Evolutionary conservation across 2,888 invertebrate species (phyloP), one percentile per base, ranked within the genome.

Genomic region (Sesamia inferens): DNA sequence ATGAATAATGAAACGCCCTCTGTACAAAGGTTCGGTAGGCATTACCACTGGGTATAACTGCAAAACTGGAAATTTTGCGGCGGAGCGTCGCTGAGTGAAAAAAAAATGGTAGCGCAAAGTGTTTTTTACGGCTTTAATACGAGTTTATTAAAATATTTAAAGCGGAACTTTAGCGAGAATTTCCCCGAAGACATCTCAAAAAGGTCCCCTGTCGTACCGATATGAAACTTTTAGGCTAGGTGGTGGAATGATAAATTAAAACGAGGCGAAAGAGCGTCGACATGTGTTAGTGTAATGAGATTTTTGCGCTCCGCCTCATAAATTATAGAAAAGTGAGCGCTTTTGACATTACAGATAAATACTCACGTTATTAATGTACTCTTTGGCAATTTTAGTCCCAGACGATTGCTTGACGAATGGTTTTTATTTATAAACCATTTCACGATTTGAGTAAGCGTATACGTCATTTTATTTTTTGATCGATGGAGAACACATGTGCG

Each of bases 71-170:
- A 88, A 88, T 88, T 90, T 85, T 84, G 86, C 85, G 90, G 90
- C 90, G 88, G 91, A 94, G 93, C 91, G 92, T 89, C 90, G 88
- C 87, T 69, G 68, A 65, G 83, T 87, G 89, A 93, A 95, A 95
- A 48, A 31, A 94, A 94, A 95, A 94, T 92, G 93, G 89, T 88
- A 88, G 90, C 88, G 90, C 93, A 94, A 96, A 96, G 94, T 95
- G 95, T 95, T 96, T 96, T 95, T 95, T 95, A 95, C 95, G 93
- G 92, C 93, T 94, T 92, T 94, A 95, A 95, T 95, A 95, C 94
- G 92, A 93, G 94, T 96, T 96, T 95, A 96, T 96, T 96, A 95
- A 95, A 96, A 95, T 96, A 96, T 96, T 96, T 95, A 96, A 96
- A 93, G 94, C 92, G 91, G 84, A 95, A 95, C 93, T 96, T 96